Conservation (phyloP, 2,113 vertebrate genomes). For the Dromiciops gliroides region DNA sequence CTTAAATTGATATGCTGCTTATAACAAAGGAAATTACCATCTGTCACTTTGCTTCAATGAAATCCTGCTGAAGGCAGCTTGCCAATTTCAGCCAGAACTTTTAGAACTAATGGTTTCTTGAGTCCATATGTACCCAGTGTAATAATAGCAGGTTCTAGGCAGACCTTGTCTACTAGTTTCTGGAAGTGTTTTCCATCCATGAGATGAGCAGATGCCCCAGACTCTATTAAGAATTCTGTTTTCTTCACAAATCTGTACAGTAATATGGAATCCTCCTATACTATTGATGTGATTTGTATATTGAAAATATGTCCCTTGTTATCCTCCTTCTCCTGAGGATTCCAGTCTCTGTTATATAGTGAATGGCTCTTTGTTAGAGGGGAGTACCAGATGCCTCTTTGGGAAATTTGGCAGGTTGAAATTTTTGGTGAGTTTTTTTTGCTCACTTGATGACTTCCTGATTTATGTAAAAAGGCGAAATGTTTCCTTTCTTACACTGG, state of each 20-base stretch:
- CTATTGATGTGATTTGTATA: conserved; percentile 63
- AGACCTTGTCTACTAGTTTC: conserved; percentile 79
- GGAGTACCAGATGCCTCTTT: conserved; percentile 54
- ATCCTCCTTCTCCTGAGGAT: conserved; percentile 61
- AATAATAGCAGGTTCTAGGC: conserved; percentile 81
- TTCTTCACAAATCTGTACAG: conserved; percentile 78
- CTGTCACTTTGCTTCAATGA: conserved; percentile 78
- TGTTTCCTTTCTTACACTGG: conserved; percentile 43
- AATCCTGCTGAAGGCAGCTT: conserved; percentile 79
- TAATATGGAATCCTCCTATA: conserved; percentile 69
- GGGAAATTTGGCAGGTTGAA: conserved; percentile 47
- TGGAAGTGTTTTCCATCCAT: conserved; percentile 76
- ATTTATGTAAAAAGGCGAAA: conserved; percentile 54
- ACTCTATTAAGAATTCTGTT: conserved; percentile 80
- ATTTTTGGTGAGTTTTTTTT: conserved; percentile 47
- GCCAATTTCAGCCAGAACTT: conserved; percentile 80
- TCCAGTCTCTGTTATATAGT: conserved; percentile 54
- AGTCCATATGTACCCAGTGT: conserved; percentile 78
- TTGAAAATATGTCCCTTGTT: conserved; percentile 66
- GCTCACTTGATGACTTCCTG: conserved; percentile 56
- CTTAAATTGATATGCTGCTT: conserved; percentile 46
- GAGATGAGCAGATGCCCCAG: conserved; percentile 79
- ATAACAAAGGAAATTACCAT: conserved; percentile 79
- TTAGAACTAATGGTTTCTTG: conserved; percentile 80
- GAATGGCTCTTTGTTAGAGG: conserved; percentile 49